Percentiles rank a stretch among this genome's conserved stretches.
Evolutionary conservation across 92 coral and sea anemone genomes (phyloP).

Genomic region (Paramuricea clavata): DNA sequence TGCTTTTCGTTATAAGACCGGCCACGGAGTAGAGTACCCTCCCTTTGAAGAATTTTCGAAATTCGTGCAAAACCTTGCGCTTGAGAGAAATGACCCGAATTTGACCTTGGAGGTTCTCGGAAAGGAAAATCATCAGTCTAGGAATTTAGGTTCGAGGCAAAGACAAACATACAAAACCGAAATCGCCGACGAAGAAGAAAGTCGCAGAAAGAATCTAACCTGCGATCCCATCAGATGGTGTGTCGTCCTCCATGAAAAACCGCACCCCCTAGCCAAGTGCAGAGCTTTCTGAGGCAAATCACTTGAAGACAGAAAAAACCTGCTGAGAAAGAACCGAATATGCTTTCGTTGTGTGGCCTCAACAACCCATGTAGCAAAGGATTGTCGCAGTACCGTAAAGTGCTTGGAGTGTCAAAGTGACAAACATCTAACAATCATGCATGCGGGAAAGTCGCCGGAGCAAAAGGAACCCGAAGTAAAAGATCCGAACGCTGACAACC

Average conservation of each 20-base stretch:
- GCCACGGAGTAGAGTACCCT: conserved; percentile 59
- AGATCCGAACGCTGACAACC: neutral
- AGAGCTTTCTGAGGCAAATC: conserved; percentile 61
- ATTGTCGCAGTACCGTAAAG: conserved; percentile 27
- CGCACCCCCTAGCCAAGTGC: conserved; percentile 63
- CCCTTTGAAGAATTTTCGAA: conserved; percentile 67
- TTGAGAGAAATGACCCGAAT: conserved; percentile 68
- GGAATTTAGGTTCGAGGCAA: neutral
- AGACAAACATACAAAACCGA: neutral
- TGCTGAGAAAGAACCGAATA: conserved; percentile 37
- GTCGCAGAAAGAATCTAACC: neutral
- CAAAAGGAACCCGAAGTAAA: neutral
- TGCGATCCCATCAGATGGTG: conserved; percentile 61
- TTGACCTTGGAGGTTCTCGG: conserved; percentile 43
- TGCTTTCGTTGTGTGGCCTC: conserved; percentile 64
- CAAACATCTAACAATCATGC: conserved; percentile 29
- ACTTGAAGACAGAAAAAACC: conserved; percentile 23
- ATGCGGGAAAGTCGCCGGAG: conserved; percentile 9
- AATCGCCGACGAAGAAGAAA: neutral
- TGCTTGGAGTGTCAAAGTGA: conserved; percentile 65
- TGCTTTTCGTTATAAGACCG: conserved; percentile 53
- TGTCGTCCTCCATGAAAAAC: conserved; percentile 53
- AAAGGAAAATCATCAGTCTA: neutral
- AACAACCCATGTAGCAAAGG: conserved; percentile 41
- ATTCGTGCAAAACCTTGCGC: conserved; percentile 62